phyloP scores from a whole-genome alignment of 1,140 invertebrate genomes.

The Ridgeia piscesae region DNA sequence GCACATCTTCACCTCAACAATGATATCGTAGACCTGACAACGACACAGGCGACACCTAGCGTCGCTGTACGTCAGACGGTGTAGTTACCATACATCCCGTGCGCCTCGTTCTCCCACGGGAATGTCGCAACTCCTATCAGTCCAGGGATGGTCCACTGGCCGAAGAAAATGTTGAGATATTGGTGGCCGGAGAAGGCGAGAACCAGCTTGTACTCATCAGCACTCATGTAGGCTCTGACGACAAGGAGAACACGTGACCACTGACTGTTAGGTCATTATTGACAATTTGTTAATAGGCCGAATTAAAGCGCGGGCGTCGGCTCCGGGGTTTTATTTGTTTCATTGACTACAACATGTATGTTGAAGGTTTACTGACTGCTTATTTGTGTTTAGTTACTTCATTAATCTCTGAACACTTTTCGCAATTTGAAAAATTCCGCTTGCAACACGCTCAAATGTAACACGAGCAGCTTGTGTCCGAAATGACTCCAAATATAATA shows the following conservation, averaged over 20 bases:
- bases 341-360: too few relatives aligned
- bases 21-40: too few relatives aligned
- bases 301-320: too few relatives aligned
- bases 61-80: neutral
- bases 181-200: conserved; percentile 34
- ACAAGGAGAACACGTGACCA: neutral
- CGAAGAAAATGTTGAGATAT: conserved; percentile 44
- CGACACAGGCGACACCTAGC: neutral
- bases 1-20: too few relatives aligned
- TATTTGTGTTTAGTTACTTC: too few relatives aligned
- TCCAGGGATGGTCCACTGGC: conserved; percentile 35
- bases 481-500: too few relatives aligned
- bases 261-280: neutral
- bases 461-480: too few relatives aligned
- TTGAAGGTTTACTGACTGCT: too few relatives aligned
- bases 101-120: conserved; percentile 51
- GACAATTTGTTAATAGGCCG: neutral
- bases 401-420: too few relatives aligned
- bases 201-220: conserved; percentile 42
- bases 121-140: conserved; percentile 48
- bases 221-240: conserved; percentile 44
- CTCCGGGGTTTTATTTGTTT: too few relatives aligned
- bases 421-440: too few relatives aligned
- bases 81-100: conserved; percentile 33
- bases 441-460: too few relatives aligned